Evolutionary conservation across 1,140 invertebrate genomes (phyloP), one percentile per base, ranked within the genome.

Genomic region (Chironomus striatipennis): DNA sequence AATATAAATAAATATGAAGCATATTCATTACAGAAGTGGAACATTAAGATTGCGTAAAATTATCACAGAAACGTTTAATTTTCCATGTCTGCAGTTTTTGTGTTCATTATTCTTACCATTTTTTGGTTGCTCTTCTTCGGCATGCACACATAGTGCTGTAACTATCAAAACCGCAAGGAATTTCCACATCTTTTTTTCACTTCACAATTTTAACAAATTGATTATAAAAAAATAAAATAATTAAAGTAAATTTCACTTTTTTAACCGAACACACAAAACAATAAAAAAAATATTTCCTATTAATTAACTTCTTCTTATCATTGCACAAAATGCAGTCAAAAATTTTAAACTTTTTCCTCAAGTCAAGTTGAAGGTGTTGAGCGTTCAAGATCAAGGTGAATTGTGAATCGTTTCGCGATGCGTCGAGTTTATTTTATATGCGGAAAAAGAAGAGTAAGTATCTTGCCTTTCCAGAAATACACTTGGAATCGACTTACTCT

Each of bases 331-430:
- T 34, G 43, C 47, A 57, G 12, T n/a, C 12, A 57, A 12, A 57
- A 57, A 57, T 57, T n/a, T n/a, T 12, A 57, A 47, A 34, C 24
- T 34, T 5, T 34, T 2, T 47, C n/a, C 15, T 57, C 8, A 57
- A 12, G 8, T 57, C 12, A 34, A 34, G 24, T 34, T 57, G 12
- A 57, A 57, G 47, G 47, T 57, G 47, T 57, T 57, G 47, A 57
- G 47, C 47, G 47, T 57, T 57, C 47, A 57, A 57, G n/a, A n/a
- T 57, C 47, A 57, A 57, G 47, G 47, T 57, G 47, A 57, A 57
- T 57, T 57, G 47, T 57, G 47, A 57, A 57, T 57, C 47, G 9
- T 12, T 57, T 57, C 5, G 47, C 47, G 12, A 57, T 15, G 47
- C n/a, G 47, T n/a, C 47, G 47, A 7, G 47, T n/a, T 12, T 15